Evolutionary conservation across 2,888 invertebrate species (phyloP), one percentile per base, ranked within the genome.

Genomic region (Archaeoteleia sp.): DNA sequence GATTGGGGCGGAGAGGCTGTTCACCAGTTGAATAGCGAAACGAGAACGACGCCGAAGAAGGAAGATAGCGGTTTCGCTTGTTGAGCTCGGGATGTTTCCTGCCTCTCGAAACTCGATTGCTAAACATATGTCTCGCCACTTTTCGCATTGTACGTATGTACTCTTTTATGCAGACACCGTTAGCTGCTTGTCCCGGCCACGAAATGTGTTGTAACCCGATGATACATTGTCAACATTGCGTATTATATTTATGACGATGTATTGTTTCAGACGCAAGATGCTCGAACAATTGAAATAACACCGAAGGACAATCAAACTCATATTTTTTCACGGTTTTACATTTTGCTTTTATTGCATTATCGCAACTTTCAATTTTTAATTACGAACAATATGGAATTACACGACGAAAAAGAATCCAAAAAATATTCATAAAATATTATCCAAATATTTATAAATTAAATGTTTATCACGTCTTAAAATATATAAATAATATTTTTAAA

Each of bases 1-100:
- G 67, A 54, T 70, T 48, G 46, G 58, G 66, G 66, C 53, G 62
- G 66, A 67, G 49, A 40, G 63, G 29, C 46, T 12, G 17, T 48
- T 49, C 46, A 35, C 30, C 54, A 48, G 30, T 35, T 65, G 53
- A 69, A 66, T 62, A 54, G 69, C 57, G 62, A 70, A 61, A 53
- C 61, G 54, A 57, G 61, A 57, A 54, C 51, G 51, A 42, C 35
- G 25, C 55, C 32, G 42, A 45, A 29, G 54, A 32, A 65, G 63
- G 40, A 53, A 66, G 62, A 66, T 62, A 70, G 70, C 70, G 66
- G 67, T 67, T 67, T 66, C 54, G 70, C 57, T 61, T 43, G 65
- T 61, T 57, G 51, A 58, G 49, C 53, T 49, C 51, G 46, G 49
- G 53, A 61, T 49, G 61, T 45, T 67, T 70, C 66, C 66, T 70